Evolutionary conservation across 2,113 vertebrate genomes (phyloP).

Genomic region (Neolamprologus tretocephalus): DNA sequence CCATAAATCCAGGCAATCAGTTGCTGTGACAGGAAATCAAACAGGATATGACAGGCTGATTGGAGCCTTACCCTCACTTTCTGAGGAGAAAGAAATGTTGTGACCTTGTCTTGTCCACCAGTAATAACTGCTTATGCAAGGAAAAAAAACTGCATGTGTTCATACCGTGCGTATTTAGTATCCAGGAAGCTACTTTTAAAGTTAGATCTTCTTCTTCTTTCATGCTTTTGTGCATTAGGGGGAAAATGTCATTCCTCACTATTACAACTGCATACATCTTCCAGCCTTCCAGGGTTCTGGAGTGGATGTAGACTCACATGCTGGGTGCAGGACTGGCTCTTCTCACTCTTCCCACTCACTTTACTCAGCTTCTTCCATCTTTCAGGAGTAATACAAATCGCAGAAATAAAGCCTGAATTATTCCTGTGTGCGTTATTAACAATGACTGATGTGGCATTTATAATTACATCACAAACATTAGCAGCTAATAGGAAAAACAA

Average conservation of each 20-base stretch:
- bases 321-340: background rate
- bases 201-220: background rate
- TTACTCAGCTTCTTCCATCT: background rate
- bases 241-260: background rate
- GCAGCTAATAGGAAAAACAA: background rate
- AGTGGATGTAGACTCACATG: background rate
- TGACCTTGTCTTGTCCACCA: background rate
- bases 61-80: background rate
- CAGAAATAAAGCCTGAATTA: background rate
- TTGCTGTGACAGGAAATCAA: slow-evolving; percentile 34
- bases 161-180: background rate
- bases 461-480: background rate
- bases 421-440: background rate
- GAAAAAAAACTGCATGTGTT: background rate
- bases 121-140: background rate
- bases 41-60: slow-evolving; percentile 9
- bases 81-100: background rate
- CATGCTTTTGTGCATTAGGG: background rate
- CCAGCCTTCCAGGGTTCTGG: background rate
- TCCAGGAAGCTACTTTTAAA: background rate
- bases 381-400: background rate
- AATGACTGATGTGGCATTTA: background rate
- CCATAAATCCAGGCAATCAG: slow-evolving; percentile 11
- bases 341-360: background rate
- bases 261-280: background rate